These are phyloP conservation scores for Drosophila pandora DNA, from an alignment of 1,140 invertebrate genomes.

Conservation along the genomic window DNA sequence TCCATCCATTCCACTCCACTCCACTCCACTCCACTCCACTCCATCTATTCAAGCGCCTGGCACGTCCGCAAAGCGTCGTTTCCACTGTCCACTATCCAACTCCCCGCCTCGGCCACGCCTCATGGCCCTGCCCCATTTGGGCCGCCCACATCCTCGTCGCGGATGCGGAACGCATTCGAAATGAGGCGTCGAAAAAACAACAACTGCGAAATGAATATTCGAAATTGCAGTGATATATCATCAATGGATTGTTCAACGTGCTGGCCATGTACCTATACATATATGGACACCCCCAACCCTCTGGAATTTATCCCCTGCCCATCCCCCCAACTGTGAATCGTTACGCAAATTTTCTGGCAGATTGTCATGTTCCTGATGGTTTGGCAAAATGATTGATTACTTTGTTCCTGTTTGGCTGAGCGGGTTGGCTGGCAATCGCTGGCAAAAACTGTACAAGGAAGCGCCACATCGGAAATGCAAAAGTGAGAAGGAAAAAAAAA, in stretches of 20 bases:
- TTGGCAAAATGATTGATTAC: constrained; percentile 77
- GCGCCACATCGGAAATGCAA: constrained; percentile 54
- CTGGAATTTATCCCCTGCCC: background rate
- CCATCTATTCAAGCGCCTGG: constrained; percentile 31
- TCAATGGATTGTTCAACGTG: constrained; percentile 56
- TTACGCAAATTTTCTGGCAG: constrained; percentile 71
- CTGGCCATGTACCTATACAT: background rate
- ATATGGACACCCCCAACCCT: background rate
- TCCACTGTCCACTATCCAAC: constrained; percentile 32
- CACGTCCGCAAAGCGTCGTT: constrained; percentile 41
- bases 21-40: constrained; percentile 6
- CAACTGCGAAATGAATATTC: constrained; percentile 69
- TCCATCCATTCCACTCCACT: constrained; percentile 16
- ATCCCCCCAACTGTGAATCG: constrained; percentile 32
- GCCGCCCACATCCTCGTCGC: constrained; percentile 42
- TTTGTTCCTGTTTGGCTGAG: constrained; percentile 64
- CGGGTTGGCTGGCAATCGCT: constrained; percentile 2
- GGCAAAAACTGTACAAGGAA: background rate
- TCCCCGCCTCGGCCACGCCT: background rate
- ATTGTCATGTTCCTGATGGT: constrained; percentile 78
- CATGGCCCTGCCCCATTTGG: background rate
- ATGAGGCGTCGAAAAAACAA: constrained; percentile 50
- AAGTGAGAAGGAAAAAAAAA: constrained; percentile 21
- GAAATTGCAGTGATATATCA: constrained; percentile 78
- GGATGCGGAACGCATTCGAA: constrained; percentile 60